phyloP scores from a whole-genome alignment of 2,888 invertebrate genomes.

The Conomelus anceps region DNA sequence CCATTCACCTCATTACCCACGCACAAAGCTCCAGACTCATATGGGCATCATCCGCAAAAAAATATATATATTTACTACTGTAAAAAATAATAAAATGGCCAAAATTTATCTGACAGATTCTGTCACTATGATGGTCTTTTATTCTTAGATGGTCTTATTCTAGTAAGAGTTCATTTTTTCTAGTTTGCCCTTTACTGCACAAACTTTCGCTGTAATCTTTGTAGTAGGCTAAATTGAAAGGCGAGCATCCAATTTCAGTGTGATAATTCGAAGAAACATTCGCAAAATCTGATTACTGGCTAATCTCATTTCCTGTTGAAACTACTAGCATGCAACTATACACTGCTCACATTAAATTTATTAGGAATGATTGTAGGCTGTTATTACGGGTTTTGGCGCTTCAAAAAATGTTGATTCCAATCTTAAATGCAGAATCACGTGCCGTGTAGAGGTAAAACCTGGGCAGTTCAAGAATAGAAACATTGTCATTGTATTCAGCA shows the following conservation, averaged over 20 bases:
- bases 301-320: background rate
- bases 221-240: background rate
- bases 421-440: background rate
- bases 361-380: background rate
- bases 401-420: background rate
- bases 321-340: background rate
- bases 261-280: background rate
- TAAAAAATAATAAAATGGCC: too few species aligned
- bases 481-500: background rate
- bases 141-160: too few species aligned
- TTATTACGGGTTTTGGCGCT: background rate
- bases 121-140: too few species aligned
- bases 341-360: background rate
- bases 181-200: background rate
- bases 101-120: too few species aligned
- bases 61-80: too few species aligned
- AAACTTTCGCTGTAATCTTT: background rate
- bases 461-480: background rate
- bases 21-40: too few species aligned
- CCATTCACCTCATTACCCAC: too few species aligned
- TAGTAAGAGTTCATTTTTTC: background rate
- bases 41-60: too few species aligned
- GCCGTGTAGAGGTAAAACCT: too few species aligned
- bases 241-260: background rate
- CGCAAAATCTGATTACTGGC: background rate